Evolutionary conservation across 2,113 vertebrate genomes (phyloP).

Genomic region (Petromus typicus): DNA sequence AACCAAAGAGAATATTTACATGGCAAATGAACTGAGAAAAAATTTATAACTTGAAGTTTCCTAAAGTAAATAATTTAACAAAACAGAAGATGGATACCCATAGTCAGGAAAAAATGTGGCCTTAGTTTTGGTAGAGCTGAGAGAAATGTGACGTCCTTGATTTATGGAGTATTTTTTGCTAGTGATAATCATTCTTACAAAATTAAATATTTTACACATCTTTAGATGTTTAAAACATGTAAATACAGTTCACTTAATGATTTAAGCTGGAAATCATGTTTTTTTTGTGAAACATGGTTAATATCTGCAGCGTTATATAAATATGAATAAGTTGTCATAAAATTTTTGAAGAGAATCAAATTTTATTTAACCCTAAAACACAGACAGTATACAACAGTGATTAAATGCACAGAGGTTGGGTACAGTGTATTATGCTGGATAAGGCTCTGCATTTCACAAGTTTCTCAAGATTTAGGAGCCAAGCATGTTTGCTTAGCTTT

Average conservation of each 20-base stretch:
- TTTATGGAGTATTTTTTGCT: not conserved
- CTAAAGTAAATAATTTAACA: not conserved
- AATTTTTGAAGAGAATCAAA: not conserved
- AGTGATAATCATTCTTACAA: not conserved
- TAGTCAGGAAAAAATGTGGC: not conserved
- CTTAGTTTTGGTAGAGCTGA: not conserved
- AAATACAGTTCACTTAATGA: no score
- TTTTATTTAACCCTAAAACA: not conserved
- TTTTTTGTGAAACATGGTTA: not conserved
- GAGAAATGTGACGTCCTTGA: not conserved
- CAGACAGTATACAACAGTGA: not conserved
- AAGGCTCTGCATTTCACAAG: not conserved
- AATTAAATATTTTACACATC: not conserved
- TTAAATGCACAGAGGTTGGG: not conserved
- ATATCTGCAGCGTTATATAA: not conserved
- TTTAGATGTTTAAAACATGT: not conserved
- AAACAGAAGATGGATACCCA: not conserved
- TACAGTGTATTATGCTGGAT: not conserved
- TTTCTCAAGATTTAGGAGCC: not conserved
- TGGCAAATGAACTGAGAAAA: not conserved
- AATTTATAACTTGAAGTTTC: not conserved
- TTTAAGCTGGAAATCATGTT: not conserved
- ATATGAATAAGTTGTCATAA: not conserved
- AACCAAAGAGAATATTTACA: not conserved
- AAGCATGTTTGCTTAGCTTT: not conserved